These are phyloP conservation scores for Rissa tridactyla DNA, from an alignment of 2,113 vertebrate genomes.

Conservation along the genomic window DNA sequence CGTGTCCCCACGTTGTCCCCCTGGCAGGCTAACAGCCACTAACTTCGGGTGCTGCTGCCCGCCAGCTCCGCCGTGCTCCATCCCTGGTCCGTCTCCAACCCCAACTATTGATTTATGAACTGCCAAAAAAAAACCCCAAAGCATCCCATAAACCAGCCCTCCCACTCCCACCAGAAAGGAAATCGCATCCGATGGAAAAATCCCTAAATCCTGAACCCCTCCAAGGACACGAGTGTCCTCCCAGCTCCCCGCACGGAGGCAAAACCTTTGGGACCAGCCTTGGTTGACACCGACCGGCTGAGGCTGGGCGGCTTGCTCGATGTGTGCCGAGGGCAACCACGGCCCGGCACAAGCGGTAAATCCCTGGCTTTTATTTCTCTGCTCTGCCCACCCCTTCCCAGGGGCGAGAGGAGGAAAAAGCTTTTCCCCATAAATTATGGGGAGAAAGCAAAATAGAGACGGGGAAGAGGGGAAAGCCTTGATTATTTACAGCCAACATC, in stretches of 20 bases:
- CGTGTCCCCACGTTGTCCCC: neutral
- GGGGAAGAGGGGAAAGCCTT: neutral
- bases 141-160: neutral
- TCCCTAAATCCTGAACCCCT: neutral
- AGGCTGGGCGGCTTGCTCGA: too few relatives aligned
- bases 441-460: neutral
- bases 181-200: neutral
- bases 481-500: neutral
- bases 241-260: rapidly evolving
- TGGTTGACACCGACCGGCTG: rapidly evolving
- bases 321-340: rapidly evolving
- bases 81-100: neutral
- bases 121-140: neutral
- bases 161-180: neutral
- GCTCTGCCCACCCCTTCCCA: neutral
- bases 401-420: neutral
- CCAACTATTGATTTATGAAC: neutral
- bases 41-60: rapidly evolving
- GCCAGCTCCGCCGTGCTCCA: rapidly evolving
- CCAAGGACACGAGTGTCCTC: neutral
- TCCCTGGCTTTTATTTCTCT: neutral
- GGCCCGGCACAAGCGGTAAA: neutral
- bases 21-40: neutral
- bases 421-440: neutral
- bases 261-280: neutral